A percentile compares a stretch with the other conserved stretches of the same genome.
These are phyloP conservation scores for Lasioglossum lativentre DNA, from an alignment of 2,888 invertebrate species.

Conservation along the genomic window DNA sequence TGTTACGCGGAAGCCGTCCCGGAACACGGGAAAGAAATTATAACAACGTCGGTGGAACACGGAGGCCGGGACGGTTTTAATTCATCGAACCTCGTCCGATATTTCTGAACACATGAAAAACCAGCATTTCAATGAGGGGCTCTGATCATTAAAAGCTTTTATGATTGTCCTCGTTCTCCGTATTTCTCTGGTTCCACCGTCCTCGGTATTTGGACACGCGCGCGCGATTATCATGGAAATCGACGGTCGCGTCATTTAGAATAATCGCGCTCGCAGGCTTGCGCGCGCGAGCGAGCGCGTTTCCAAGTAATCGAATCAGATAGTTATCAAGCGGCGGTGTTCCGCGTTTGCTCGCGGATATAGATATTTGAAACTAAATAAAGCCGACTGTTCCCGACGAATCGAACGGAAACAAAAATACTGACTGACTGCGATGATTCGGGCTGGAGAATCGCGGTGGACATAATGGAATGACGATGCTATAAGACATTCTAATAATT, in stretches of 20 bases:
- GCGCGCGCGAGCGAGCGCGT: neutral
- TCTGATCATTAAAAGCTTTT: slow-evolving; percentile 14
- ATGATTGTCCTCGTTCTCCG: slow-evolving; percentile 16
- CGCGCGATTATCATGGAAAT: slow-evolving; percentile 23
- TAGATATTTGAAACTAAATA: slow-evolving; percentile 18
- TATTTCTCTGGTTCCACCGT: neutral
- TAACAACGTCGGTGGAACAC: neutral
- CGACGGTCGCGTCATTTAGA: slow-evolving; percentile 30
- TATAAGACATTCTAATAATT: neutral
- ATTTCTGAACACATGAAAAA: slow-evolving; percentile 5
- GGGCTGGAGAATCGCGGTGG: slow-evolving; percentile 1
- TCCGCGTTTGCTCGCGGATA: slow-evolving; percentile 18
- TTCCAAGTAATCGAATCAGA: slow-evolving; percentile 32
- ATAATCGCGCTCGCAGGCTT: slow-evolving; percentile 29
- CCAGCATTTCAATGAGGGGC: slow-evolving; percentile 1
- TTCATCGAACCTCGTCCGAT: neutral
- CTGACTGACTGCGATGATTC: neutral
- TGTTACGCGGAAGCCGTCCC: neutral
- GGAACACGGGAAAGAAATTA: neutral
- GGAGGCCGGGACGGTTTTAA: neutral
- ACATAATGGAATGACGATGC: slow-evolving; percentile 8
- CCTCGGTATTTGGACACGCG: neutral
- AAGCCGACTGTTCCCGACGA: slow-evolving; percentile 20
- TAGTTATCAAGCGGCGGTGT: slow-evolving; percentile 42
- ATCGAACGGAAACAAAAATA: slow-evolving; percentile 8